Conservation (phyloP, 35 echinoderm and acorn worm genomes). For the Apostichopus californicus region DNA sequence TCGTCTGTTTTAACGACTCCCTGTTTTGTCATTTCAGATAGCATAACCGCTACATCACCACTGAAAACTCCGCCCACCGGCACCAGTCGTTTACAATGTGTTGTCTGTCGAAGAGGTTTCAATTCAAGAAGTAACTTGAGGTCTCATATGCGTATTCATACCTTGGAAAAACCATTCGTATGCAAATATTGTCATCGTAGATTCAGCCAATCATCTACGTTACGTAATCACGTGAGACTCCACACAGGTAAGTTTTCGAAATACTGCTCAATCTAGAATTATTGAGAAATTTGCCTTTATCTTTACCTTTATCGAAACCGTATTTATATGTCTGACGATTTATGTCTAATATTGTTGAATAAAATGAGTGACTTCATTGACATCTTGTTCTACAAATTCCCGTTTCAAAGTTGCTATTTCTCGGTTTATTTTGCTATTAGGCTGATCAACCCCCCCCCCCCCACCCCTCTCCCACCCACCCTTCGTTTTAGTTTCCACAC, state of each 20-base stretch:
- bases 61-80: slow-evolving; percentile 31
- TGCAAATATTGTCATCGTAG: slow-evolving; percentile 91
- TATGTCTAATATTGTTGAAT: too few relatives aligned
- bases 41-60: slow-evolving; percentile 40
- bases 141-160: slow-evolving; percentile 98
- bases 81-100: slow-evolving; percentile 78
- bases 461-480: too few relatives aligned
- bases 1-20: too few relatives aligned
- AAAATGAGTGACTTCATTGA: too few relatives aligned
- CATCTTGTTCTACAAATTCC: too few relatives aligned
- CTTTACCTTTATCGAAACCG: too few relatives aligned
- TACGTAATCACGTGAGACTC: slow-evolving; percentile 89
- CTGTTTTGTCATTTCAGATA: neutral
- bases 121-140: slow-evolving; percentile 96
- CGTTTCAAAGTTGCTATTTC: too few relatives aligned
- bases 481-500: too few relatives aligned
- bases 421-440: too few relatives aligned
- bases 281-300: too few relatives aligned
- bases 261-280: neutral
- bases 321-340: too few relatives aligned
- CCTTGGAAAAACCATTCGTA: slow-evolving; percentile 91
- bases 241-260: slow-evolving; percentile 73
- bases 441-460: too few relatives aligned
- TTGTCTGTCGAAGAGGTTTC: slow-evolving; percentile 90
- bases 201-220: slow-evolving; percentile 97